Percentiles rank a stretch among this genome's conserved stretches.
These are phyloP conservation scores for Neoscelio sp. DNA, from an alignment of 2,888 invertebrate species.

Conservation along the genomic window DNA sequence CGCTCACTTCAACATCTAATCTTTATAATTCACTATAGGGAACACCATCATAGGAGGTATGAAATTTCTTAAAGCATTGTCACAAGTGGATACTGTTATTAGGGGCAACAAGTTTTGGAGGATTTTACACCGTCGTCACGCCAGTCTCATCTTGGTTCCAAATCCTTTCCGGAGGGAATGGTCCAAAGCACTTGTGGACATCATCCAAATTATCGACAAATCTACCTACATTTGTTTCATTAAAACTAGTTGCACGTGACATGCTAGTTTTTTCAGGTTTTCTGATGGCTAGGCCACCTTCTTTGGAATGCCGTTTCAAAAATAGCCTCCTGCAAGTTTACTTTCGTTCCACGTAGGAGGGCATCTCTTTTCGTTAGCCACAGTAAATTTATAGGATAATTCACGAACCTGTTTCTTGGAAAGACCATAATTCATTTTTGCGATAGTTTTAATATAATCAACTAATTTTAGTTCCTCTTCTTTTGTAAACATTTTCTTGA, in stretches of 20 bases:
- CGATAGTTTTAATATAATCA: not conserved
- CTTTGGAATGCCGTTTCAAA: conserved; percentile 70
- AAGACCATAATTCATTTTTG: not conserved
- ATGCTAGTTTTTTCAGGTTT: conserved; percentile 73
- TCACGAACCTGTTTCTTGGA: conserved; percentile 42
- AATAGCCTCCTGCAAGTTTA: conserved; percentile 70
- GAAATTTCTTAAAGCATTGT: conserved; percentile 63
- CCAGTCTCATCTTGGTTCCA: not conserved
- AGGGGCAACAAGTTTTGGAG: conserved; percentile 4
- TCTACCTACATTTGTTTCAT: conserved; percentile 67
- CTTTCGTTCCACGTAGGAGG: conserved; percentile 68
- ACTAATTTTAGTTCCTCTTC: not conserved
- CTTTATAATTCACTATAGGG: conserved; percentile 71
- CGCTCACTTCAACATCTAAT: conserved; percentile 43
- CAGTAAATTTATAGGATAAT: not conserved
- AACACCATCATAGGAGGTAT: conserved; percentile 70
- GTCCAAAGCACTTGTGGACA: conserved; percentile 43
- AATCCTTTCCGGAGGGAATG: not conserved
- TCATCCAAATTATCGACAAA: conserved; percentile 71
- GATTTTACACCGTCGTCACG: not conserved
- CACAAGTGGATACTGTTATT: conserved; percentile 60
- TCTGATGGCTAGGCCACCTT: conserved; percentile 66
- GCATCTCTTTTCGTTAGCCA: not conserved
- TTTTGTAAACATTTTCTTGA: not conserved
- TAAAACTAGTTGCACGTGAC: conserved; percentile 71